Evolutionary conservation across 2,113 vertebrate genomes (phyloP), one percentile per base, ranked within the genome.

Genomic region (Pampusana beccarii): DNA sequence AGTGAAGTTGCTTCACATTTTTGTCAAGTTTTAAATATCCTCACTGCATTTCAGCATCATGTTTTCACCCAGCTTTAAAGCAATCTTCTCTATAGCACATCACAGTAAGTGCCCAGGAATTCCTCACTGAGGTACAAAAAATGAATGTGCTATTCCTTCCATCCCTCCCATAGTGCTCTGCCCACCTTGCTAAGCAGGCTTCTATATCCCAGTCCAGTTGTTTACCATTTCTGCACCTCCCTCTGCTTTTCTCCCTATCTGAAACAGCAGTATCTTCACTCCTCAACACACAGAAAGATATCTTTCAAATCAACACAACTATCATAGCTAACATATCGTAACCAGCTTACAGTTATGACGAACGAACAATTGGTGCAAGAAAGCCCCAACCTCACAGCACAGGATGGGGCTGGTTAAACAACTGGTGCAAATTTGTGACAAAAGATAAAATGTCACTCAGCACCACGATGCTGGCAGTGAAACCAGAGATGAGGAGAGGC

Each of bases 261-360:
- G 28, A 92, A 95, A 38, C 20, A 83, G 69, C 50, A 58, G 46
- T 72, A 97, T 94, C 97, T 97, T 98, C 97, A 93, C 96, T 97
- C 50, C 4, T 93, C 94, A 46, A n/a, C 48, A 57, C 8, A 50
- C 26, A 16, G 36, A 28, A 4, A 60, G 17, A 29, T 17, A 3
- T 10, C 24, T 84, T 87, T 38, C 38, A 79, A 70, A 95, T 75
- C 50, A 93, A 58, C 64, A 79, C n/a, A 87, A 67, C 21, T 65
- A 66, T 38, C n/a, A 89, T 6, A 29, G 53, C 24, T n/a, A n/a
- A n/a, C n/a, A n/a, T n/a, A n/a, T n/a, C n/a, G n/a, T n/a, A 65
- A 91, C 21, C n/a, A 60, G 38, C 19, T 89, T 85, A 69, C 3
- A 66, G 56, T 33, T 61, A n/a, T 31, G 56, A 19, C 42, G 40